A percentile compares a stretch with the other conserved stretches of the same genome.
phyloP scores from a whole-genome alignment of 2,797 vertebrate species.

The Pitangus sulphuratus region DNA sequence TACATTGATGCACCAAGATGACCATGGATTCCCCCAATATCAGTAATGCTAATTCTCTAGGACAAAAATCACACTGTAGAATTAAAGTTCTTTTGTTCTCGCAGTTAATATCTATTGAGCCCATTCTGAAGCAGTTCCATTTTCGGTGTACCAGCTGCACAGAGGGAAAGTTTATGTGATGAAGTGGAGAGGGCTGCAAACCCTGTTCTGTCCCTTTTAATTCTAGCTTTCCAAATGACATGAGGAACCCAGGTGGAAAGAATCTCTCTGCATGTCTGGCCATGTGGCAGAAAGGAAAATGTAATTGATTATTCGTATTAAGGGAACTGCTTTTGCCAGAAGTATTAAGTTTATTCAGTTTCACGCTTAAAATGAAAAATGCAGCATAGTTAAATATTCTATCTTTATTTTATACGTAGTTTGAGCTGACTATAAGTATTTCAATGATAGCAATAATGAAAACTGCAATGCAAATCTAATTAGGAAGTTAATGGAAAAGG shows the following conservation, averaged over 20 bases:
- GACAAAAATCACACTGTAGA: background rate
- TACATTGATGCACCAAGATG: background rate
- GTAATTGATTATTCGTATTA: constrained; percentile 69
- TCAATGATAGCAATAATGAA: constrained; percentile 60
- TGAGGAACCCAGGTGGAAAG: constrained; percentile 64
- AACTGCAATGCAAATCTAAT: constrained; percentile 68
- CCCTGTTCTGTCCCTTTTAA: constrained; percentile 58
- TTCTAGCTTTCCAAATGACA: constrained; percentile 50
- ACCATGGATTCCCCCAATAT: background rate
- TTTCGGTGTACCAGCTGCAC: constrained; percentile 19
- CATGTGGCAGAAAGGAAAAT: constrained; percentile 18
- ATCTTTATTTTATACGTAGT: background rate
- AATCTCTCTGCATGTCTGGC: background rate
- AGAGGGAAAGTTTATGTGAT: background rate
- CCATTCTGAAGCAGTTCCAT: background rate
- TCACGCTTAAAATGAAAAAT: constrained; percentile 27
- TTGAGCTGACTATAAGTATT: background rate
- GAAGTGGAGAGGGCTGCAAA: constrained; percentile 44
- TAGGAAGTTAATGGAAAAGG: constrained; percentile 63
- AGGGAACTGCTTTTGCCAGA: constrained; percentile 36
- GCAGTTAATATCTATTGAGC: background rate
- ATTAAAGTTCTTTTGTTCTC: background rate
- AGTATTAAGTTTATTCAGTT: constrained; percentile 23
- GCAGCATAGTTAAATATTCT: background rate
- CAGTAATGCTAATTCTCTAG: background rate